Conservation (phyloP, 53 echinoderm and acorn worm species). For the Actinopyga echinites region DNA sequence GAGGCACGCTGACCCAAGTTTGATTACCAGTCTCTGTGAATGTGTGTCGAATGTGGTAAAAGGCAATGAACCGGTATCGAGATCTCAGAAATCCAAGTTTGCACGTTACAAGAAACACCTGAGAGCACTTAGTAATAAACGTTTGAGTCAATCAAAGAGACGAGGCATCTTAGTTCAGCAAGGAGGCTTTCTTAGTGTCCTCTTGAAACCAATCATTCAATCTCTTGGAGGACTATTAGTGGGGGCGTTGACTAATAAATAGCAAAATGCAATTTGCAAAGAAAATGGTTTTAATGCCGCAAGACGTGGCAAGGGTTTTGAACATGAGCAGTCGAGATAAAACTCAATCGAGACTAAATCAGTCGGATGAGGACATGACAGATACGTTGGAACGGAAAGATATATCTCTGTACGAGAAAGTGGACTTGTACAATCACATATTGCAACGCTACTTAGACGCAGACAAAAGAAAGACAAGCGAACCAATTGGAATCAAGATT, state of each 20-base stretch:
- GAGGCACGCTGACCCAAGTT: constrained; percentile 32
- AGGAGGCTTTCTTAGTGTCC: constrained; percentile 51
- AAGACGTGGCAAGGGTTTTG: no score
- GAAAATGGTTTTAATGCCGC: no score
- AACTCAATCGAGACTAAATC: background rate
- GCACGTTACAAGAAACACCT: constrained; percentile 55
- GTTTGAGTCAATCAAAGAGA: constrained; percentile 11
- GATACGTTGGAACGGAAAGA: constrained; percentile 18
- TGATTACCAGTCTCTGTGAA: constrained; percentile 56
- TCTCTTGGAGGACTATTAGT: constrained; percentile 6
- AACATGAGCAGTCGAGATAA: constrained; percentile 29
- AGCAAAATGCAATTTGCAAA: constrained; percentile 54
- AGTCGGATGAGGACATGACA: constrained; percentile 32
- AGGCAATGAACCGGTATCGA: constrained; percentile 48
- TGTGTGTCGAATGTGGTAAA: constrained; percentile 64
- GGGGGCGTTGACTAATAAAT: background rate
- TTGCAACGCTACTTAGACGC: constrained; percentile 52
- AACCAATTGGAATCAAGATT: no score
- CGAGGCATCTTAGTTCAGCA: constrained; percentile 42
- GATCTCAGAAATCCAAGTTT: constrained; percentile 45
- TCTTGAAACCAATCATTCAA: constrained; percentile 50
- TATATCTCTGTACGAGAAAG: constrained; percentile 39
- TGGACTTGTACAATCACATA: constrained; percentile 39
- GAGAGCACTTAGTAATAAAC: constrained; percentile 34
- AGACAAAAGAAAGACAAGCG: background rate